Percentiles rank a stretch among this genome's conserved stretches.
phyloP scores from a whole-genome alignment of 2,113 vertebrate genomes.

The Halichoeres trimaculatus region DNA sequence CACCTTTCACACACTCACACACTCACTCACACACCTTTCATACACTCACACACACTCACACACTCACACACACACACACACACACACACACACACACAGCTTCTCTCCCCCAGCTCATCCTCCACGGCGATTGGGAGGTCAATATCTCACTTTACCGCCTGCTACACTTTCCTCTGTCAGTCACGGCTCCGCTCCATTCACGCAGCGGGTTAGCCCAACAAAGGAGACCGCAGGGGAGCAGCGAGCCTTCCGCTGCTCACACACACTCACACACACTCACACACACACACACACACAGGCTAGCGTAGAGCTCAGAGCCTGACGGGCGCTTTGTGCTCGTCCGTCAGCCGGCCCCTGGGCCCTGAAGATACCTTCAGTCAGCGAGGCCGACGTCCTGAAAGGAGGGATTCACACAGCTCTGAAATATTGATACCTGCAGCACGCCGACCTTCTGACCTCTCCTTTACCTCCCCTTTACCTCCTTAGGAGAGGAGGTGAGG shows the following conservation, averaged over 20 bases:
- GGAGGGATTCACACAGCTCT: conserved; percentile 85
- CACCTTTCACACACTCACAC: too few relatives aligned
- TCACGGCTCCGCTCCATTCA: conserved; percentile 79
- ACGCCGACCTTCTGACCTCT: conserved; percentile 89
- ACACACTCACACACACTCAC: conserved; percentile 41
- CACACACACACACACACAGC: conserved; percentile 31
- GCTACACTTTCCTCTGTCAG: conserved; percentile 85
- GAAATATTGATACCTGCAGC: conserved; percentile 91
- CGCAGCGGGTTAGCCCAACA: conserved; percentile 74
- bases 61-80: too few relatives aligned
- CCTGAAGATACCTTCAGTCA: conserved; percentile 94
- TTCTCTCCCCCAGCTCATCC: conserved; percentile 57
- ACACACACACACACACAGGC: conserved; percentile 40
- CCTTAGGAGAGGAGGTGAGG: conserved; percentile 45
- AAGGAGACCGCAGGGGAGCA: conserved; percentile 80
- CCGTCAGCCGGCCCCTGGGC: conserved; percentile 92
- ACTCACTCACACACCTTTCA: conserved; percentile 10
- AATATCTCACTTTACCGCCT: conserved; percentile 90
- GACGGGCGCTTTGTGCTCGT: conserved; percentile 91
- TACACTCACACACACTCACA: conserved; percentile 34
- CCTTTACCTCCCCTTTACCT: conserved; percentile 56
- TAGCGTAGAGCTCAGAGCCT: conserved; percentile 62
- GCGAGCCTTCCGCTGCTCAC: conserved; percentile 69
- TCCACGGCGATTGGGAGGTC: conserved; percentile 88
- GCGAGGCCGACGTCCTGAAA: conserved; percentile 84